A percentile compares a stretch with the other conserved stretches of the same genome.
Evolutionary conservation across 1,140 invertebrate genomes (phyloP).

Genomic region (Hypothenemus hampei): DNA sequence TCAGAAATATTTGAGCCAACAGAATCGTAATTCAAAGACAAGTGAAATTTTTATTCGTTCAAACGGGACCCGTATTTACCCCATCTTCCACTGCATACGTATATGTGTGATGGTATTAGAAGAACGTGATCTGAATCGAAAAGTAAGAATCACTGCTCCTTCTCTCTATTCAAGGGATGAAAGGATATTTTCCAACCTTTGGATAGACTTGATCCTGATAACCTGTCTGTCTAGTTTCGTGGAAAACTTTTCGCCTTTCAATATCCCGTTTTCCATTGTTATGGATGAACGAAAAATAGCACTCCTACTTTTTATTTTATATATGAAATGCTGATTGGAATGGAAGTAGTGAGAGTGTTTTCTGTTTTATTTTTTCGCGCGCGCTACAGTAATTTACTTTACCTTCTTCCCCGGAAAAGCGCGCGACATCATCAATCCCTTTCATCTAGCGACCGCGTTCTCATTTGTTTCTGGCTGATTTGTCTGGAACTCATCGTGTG

Average conservation of each 20-base stretch:
- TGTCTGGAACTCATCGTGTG: constrained; percentile 42
- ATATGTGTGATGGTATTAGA: constrained; percentile 43
- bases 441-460: constrained; percentile 34
- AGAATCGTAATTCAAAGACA: too few relatives aligned
- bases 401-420: constrained; percentile 1
- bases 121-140: constrained; percentile 40
- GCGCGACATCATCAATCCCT: constrained; percentile 37
- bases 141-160: constrained; percentile 40
- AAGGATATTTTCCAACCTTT: constrained; percentile 29
- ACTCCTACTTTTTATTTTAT: not conserved
- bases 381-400: constrained; percentile 1
- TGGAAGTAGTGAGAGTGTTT: not conserved
- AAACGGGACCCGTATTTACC: constrained; percentile 5
- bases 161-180: constrained; percentile 29
- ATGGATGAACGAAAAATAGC: constrained; percentile 8
- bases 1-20: too few relatives aligned
- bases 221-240: constrained; percentile 27
- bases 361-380: too few relatives aligned
- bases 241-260: constrained; percentile 22
- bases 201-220: constrained; percentile 28
- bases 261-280: constrained; percentile 17
- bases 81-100: constrained; percentile 31
- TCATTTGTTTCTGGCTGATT: constrained; percentile 48
- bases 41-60: not conserved
- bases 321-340: not conserved